These are phyloP conservation scores for Pseudopleuronectes americanus DNA, from an alignment of 2,797 vertebrate genomes.

Conservation along the genomic window DNA sequence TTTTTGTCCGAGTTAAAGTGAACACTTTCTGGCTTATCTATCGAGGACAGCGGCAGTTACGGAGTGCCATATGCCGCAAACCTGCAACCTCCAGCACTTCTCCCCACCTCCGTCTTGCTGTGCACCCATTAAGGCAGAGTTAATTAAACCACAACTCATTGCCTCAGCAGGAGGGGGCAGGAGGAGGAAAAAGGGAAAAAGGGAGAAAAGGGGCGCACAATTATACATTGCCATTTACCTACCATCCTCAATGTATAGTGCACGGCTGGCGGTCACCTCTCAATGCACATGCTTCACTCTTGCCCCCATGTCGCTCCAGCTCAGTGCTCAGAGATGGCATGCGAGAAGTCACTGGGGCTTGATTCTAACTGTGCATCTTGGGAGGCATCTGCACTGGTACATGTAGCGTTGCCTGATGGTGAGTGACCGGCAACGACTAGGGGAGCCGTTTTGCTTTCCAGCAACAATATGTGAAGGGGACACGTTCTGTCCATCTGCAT, in stretches of 20 bases:
- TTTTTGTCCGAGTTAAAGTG: slow-evolving; percentile 25
- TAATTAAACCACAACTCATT: slow-evolving; percentile 84
- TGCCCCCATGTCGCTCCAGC: slow-evolving; percentile 8
- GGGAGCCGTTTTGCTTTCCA: slow-evolving; percentile 21
- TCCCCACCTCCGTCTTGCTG: slow-evolving; percentile 57
- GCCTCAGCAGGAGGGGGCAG: slow-evolving; percentile 66
- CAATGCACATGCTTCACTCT: slow-evolving; percentile 33
- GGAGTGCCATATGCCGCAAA: slow-evolving; percentile 55
- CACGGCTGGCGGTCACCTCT: slow-evolving; percentile 52
- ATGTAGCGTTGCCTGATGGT: background rate
- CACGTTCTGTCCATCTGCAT: slow-evolving; percentile 68
- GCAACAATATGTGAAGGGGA: slow-evolving; percentile 27
- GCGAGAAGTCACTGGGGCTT: slow-evolving; percentile 20
- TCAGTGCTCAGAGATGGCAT: slow-evolving; percentile 10
- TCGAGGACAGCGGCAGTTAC: slow-evolving; percentile 57
- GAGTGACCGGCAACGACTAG: background rate
- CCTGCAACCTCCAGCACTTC: slow-evolving; percentile 47
- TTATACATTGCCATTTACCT: slow-evolving; percentile 74
- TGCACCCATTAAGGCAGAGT: slow-evolving; percentile 80
- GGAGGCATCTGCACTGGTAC: slow-evolving; percentile 13
- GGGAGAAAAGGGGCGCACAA: slow-evolving; percentile 30
- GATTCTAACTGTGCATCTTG: slow-evolving; percentile 38
- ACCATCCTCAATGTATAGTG: slow-evolving; percentile 56
- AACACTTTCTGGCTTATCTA: slow-evolving; percentile 66
- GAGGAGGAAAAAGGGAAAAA: slow-evolving; percentile 11